These are phyloP conservation scores for Meriones psammophilus DNA, from an alignment of 2,797 vertebrate genomes.

Conservation along the genomic window DNA sequence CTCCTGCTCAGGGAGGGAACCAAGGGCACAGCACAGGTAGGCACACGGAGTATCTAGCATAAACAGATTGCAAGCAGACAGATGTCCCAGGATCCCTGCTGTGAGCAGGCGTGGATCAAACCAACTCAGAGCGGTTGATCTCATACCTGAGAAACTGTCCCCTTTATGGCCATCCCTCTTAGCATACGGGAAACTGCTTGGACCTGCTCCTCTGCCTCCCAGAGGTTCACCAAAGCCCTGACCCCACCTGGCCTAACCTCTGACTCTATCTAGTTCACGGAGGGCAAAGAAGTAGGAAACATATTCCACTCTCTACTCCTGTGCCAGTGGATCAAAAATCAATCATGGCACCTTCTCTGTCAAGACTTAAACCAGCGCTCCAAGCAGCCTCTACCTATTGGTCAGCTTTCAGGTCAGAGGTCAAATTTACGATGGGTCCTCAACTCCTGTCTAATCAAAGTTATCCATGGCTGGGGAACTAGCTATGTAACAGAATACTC, in stretches of 20 bases:
- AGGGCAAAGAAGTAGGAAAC: not conserved
- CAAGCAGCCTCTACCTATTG: not conserved
- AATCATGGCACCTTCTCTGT: accelerated
- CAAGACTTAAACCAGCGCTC: constrained; percentile 6
- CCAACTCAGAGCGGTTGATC: not conserved
- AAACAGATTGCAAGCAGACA: not conserved
- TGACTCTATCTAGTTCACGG: not conserved
- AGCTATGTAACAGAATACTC: not conserved
- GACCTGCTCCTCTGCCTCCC: not conserved
- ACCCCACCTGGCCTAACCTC: not conserved
- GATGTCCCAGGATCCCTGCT: accelerated
- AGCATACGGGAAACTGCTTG: not conserved
- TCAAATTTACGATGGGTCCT: not conserved
- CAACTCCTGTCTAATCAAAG: not conserved
- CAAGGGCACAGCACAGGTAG: not conserved
- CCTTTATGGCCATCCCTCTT: not conserved
- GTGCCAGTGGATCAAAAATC: not conserved
- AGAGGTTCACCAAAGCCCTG: not conserved
- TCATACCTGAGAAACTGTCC: not conserved
- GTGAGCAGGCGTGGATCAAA: not conserved
- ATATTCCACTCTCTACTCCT: not conserved
- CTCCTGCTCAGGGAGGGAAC: not conserved
- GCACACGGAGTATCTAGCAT: not conserved
- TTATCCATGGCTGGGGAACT: too few species aligned
- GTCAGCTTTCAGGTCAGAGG: not conserved